Conservation (phyloP, 2,113 vertebrate species). For the Desmodus rotundus region DNA sequence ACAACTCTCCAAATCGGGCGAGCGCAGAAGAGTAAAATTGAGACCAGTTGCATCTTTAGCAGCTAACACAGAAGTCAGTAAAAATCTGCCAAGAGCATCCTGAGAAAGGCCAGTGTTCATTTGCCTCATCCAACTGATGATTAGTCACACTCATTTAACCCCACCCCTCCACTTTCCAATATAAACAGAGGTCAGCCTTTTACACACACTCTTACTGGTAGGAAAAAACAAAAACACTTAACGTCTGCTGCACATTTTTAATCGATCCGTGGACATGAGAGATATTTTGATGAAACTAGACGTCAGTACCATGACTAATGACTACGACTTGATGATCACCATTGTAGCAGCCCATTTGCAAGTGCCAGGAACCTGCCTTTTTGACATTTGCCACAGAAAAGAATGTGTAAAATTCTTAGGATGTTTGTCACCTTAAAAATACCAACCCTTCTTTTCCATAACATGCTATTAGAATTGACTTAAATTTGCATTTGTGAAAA, state of each 20-base stretch:
- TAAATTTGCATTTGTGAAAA: slow-evolving; percentile 47
- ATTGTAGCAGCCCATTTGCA: slow-evolving; percentile 8
- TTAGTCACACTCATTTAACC: not conserved
- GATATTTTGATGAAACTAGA: not conserved
- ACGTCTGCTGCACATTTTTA: not conserved
- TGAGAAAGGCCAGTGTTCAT: slow-evolving; percentile 51
- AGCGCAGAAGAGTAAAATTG: slow-evolving; percentile 69
- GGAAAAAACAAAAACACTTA: not conserved
- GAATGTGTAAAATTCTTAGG: slow-evolving; percentile 28
- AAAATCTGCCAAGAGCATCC: slow-evolving; percentile 47
- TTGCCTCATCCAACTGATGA: slow-evolving; percentile 45
- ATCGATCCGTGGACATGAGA: not conserved
- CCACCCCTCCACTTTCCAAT: not conserved
- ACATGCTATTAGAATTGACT: slow-evolving; percentile 49
- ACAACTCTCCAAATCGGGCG: slow-evolving; percentile 19
- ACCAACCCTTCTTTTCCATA: not conserved
- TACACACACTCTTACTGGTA: not conserved
- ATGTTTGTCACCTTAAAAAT: slow-evolving; percentile 50
- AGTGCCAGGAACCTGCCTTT: not conserved
- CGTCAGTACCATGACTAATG: not conserved
- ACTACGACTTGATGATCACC: slow-evolving; percentile 20
- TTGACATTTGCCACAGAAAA: slow-evolving; percentile 12
- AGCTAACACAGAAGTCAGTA: slow-evolving; percentile 69
- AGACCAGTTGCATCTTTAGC: slow-evolving; percentile 70
- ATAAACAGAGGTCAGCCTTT: not conserved